Percentiles rank a stretch among this genome's conserved stretches.
These are phyloP conservation scores for Trematomus loennbergii DNA, from an alignment of 2,113 vertebrate genomes.

Conservation along the genomic window DNA sequence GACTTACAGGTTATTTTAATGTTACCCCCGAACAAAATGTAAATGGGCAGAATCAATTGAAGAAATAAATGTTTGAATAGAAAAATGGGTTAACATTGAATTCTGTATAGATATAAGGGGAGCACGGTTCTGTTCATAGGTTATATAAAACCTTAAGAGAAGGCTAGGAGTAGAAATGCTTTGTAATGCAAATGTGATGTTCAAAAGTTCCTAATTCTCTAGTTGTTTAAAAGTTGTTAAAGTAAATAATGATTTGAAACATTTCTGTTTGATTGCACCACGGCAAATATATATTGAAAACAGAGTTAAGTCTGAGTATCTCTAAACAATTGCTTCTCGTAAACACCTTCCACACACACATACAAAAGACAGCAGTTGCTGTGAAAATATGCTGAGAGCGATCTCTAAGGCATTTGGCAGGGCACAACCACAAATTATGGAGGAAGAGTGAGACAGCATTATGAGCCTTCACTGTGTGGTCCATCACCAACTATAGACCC, in stretches of 20 bases:
- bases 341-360: constrained; percentile 57
- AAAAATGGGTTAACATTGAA: too few relatives aligned
- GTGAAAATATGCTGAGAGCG: constrained; percentile 69
- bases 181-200: constrained; percentile 17
- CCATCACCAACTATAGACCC: constrained; percentile 58
- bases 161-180: background rate
- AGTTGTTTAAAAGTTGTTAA: background rate
- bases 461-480: constrained; percentile 79
- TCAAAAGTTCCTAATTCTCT: background rate
- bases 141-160: background rate
- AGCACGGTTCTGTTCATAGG: background rate
- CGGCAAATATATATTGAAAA: background rate
- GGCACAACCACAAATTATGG: constrained; percentile 76
- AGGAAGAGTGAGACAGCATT: constrained; percentile 65
- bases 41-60: too few relatives aligned
- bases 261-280: background rate
- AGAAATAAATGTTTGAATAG: too few relatives aligned
- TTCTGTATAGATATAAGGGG: background rate
- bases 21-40: too few relatives aligned
- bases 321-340: constrained; percentile 36
- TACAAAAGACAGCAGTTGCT: constrained; percentile 53
- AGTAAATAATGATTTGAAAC: background rate
- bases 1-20: too few relatives aligned
- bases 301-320: constrained; percentile 29
- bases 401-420: constrained; percentile 65